Base-by-base conservation (phyloP, 2,888 invertebrate species). In the Xylocampa areola region DNA sequence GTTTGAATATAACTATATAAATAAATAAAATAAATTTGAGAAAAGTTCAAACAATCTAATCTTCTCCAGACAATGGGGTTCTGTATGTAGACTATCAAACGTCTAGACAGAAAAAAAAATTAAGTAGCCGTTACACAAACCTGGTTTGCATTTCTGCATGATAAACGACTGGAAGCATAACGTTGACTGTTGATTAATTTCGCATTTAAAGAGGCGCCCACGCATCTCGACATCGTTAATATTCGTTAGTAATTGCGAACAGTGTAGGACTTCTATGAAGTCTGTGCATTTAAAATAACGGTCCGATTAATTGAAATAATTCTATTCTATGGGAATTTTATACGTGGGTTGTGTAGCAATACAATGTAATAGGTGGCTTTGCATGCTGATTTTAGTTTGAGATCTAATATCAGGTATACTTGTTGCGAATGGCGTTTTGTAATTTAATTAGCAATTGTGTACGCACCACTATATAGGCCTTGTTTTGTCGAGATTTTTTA, bases 101-200 rank as follows among this genome's bases (percentile, higher is more conserved):
- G 65, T 66, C 65, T 66, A 69, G 64, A 66, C 65, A 32, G 33
- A 33, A 35, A 39, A 33, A 35, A 39, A 37, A 45, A 49, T 51
- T 47, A 40, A 30, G 40, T 19, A 36, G 40, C 41, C 51, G 43
- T 67, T 60, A 58, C 36, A 33, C 62, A 36, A 40, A 73, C 54
- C 59, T 52, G 11, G 45, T 54, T 53, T 71, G 68, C 49, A 61
- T 74, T 55, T 61, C 57, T 73, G 72, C 55, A 63, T 73, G 71
- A 16, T 17, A 44, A 70, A 11, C 40, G 19, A 14, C 16, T 14
- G 25, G 58, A 59, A 63, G 60, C 47, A 27, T 50, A 53, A 47
- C 40, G 44, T 59, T 52, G 57, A 51, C 33, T 43, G 17, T 47
- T 45, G 35, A 68, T 63, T 55, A 60, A 48, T 67, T 40, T 48